Percentiles rank a stretch among this genome's conserved stretches.
Evolutionary conservation across 2,888 invertebrate species (phyloP).

Genomic region (Tanypteryx hageni): DNA sequence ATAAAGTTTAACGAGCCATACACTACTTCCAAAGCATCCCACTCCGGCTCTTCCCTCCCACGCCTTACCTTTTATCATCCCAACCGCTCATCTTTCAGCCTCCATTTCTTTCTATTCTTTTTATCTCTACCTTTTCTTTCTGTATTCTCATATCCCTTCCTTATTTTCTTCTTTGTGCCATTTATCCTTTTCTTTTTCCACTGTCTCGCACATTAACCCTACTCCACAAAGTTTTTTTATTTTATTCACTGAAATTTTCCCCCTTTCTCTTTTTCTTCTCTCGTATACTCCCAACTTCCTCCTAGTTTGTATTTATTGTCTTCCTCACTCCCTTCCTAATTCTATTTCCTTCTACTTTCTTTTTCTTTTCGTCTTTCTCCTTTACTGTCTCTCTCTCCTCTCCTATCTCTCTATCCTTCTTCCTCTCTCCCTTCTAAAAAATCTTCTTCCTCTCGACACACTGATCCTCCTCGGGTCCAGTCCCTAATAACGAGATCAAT

Average conservation of each 20-base stretch:
- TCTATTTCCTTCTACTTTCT: neutral
- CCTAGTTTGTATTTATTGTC: too few species aligned
- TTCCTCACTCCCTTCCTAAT: too few species aligned
- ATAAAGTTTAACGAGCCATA: neutral
- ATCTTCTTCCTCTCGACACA: neutral
- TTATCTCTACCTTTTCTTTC: too few species aligned
- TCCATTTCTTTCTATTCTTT: too few species aligned
- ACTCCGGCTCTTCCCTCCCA: neutral
- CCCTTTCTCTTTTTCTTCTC: neutral
- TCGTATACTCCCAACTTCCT: neutral
- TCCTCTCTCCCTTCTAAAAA: neutral
- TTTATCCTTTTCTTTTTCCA: neutral
- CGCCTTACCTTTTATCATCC: neutral
- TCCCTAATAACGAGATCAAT: constrained; percentile 15
- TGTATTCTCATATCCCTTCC: neutral
- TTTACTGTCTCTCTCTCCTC: neutral
- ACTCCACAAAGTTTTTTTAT: neutral
- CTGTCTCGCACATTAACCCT: neutral
- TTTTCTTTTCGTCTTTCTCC: neutral
- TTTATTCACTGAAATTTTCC: too few species aligned
- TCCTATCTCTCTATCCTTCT: neutral
- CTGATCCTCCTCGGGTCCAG: neutral
- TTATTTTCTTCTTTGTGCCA: neutral
- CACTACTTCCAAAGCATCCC: neutral
- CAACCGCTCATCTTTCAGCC: neutral